These are phyloP conservation scores for Salvelinus alpinus DNA, from an alignment of 2,113 vertebrate species.

Conservation along the genomic window DNA sequence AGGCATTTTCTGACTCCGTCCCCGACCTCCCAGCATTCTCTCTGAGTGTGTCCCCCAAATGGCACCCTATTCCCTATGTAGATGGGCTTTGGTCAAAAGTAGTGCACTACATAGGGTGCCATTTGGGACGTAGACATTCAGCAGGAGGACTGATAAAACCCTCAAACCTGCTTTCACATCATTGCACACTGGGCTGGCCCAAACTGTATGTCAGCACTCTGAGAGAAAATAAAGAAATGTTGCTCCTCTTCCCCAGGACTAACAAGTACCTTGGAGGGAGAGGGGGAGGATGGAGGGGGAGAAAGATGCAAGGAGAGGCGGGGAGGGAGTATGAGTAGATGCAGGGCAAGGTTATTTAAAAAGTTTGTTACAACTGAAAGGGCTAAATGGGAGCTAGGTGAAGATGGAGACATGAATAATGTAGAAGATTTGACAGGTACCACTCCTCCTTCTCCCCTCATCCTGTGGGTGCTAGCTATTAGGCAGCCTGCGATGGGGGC, in stretches of 20 bases:
- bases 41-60: not conserved
- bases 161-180: constrained; percentile 28
- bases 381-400: constrained; percentile 10
- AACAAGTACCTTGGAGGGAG: constrained; percentile 37
- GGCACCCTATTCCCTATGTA: no score
- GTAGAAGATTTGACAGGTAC: constrained; percentile 24
- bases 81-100: no score
- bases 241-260: constrained; percentile 34
- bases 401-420: constrained; percentile 50
- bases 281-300: not conserved
- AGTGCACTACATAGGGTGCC: no score
- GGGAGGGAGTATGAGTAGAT: not conserved
- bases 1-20: constrained; percentile 22
- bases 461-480: not conserved
- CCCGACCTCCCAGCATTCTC: not conserved
- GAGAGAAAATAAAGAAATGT: constrained; percentile 15
- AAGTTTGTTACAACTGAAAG: constrained; percentile 27
- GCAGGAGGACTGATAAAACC: constrained; percentile 41
- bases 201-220: not conserved
- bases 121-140: not conserved
- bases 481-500: constrained; percentile 6
- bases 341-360: constrained; percentile 24
- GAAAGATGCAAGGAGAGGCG: constrained; percentile 10
- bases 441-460: constrained; percentile 3
- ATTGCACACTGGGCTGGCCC: constrained; percentile 39